Evolutionary conservation across 2,113 vertebrate genomes (phyloP).

Genomic region (Cyprinodon tularosa): DNA sequence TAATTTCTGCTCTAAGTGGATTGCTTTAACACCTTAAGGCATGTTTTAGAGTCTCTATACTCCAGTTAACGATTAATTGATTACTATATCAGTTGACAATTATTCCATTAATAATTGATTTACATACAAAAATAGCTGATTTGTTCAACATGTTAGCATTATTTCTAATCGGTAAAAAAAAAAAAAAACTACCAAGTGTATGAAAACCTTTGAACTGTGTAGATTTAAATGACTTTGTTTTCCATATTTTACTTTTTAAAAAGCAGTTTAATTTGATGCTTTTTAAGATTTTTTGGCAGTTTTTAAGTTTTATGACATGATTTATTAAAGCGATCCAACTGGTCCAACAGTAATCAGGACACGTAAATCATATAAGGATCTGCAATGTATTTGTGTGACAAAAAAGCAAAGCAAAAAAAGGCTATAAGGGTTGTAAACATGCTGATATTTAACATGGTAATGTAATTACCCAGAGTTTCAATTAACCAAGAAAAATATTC

Average conservation of each 20-base stretch:
- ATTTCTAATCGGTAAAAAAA: not conserved
- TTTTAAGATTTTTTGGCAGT: not conserved
- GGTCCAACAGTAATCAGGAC: not conserved
- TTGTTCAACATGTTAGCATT: not conserved
- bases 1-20: too few species aligned
- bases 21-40: too few species aligned
- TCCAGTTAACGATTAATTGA: too few species aligned
- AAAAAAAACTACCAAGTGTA: not conserved
- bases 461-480: slow-evolving; percentile 44
- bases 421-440: not conserved
- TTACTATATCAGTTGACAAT: too few species aligned
- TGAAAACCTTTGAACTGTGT: not conserved
- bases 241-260: too few species aligned
- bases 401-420: not conserved
- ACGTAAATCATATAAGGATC: not conserved
- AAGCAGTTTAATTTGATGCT: not conserved
- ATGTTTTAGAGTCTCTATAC: too few species aligned
- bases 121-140: too few species aligned
- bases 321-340: not conserved
- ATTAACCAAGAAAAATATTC: slow-evolving; percentile 26
- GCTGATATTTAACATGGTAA: slow-evolving; percentile 9
- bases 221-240: too few species aligned
- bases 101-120: too few species aligned
- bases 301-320: not conserved
- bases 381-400: not conserved